Base-by-base conservation (phyloP, 1,140 invertebrate species). In the Eriosoma lanigerum region DNA sequence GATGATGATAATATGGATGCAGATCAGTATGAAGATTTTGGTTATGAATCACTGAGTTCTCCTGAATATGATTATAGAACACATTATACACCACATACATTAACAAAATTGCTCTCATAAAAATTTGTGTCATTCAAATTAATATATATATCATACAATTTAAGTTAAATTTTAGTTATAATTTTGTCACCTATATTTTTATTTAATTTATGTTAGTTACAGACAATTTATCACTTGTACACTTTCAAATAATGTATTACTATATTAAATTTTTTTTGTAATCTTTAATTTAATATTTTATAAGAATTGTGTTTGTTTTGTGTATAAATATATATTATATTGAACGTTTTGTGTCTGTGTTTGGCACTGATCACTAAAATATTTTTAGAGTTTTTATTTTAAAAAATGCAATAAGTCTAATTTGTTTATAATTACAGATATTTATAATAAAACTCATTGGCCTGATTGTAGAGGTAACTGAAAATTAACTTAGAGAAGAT, bases 41-140 rank as follows among this genome's bases (percentile, higher is more conserved):
- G 75, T 46, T 78, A 78, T 62, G 75, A 78, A 78, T 78, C 75
- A n/a, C 75, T 78, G 10, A 78, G 75, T 46, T 78, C 75, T 10
- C 75, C 75, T 1, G 75, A 78, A 48, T 78, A 78, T 62, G 75
- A 78, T 21, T 78, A 78, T 12, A 78, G 13, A 26, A 62, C 56
- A 78, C 56, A 60, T 13, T 78, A 62, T 46, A 48, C 75, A 26
- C n/a, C 56, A 29, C 17, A 29, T 26, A 52, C 12, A 72, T 32
- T 52, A 52, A 52, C 68, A 52, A 3, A 72, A n/a, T 50, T 72
- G 1, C 24, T 52, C 29, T 52, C 5, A 52, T 72, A 52, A 70
- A 68, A 68, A 50, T 13, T 21, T 4, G 21, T n/a, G n/a, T n/a
- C 48, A 29, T 52, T 29, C 52, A 52, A 21, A 32, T n/a, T 73